A percentile compares a stretch with the other conserved stretches of the same genome.
Conservation (phyloP, 2,888 invertebrate species). For the Autographa pulchrina region DNA sequence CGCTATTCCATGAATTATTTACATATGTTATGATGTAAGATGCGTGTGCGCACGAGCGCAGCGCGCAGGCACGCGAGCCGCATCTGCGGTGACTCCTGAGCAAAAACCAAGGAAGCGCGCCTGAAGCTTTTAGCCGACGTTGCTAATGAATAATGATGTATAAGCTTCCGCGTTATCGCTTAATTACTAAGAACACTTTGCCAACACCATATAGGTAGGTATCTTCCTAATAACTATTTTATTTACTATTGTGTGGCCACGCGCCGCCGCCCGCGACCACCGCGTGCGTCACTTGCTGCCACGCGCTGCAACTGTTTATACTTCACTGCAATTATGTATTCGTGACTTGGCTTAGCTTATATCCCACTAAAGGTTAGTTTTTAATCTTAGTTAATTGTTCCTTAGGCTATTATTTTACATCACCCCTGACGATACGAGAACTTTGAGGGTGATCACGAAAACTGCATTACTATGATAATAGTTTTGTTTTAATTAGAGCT, state of each 20-base stretch:
- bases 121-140: slow-evolving; percentile 74
- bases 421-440: background rate
- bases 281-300: slow-evolving; percentile 58
- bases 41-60: slow-evolving; percentile 77
- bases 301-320: slow-evolving; percentile 61
- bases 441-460: background rate
- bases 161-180: slow-evolving; percentile 80
- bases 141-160: slow-evolving; percentile 82
- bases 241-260: slow-evolving; percentile 48
- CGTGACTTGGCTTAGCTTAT: slow-evolving; percentile 24
- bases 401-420: background rate
- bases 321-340: slow-evolving; percentile 24
- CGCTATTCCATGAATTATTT: slow-evolving; percentile 66
- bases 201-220: slow-evolving; percentile 29
- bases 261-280: slow-evolving; percentile 51
- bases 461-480: background rate
- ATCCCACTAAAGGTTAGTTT: background rate
- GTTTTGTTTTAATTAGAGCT: slow-evolving; percentile 1
- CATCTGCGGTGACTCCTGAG: slow-evolving; percentile 61
- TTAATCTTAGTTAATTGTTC: background rate
- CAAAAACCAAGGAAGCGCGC: slow-evolving; percentile 83
- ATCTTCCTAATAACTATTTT: slow-evolving; percentile 44
- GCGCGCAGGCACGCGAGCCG: slow-evolving; percentile 72
- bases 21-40: slow-evolving; percentile 78
- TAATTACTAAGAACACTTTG: slow-evolving; percentile 72